Evolutionary conservation across 2,797 vertebrate genomes (phyloP).

Genomic region (Lepilemur ruficaudatus): DNA sequence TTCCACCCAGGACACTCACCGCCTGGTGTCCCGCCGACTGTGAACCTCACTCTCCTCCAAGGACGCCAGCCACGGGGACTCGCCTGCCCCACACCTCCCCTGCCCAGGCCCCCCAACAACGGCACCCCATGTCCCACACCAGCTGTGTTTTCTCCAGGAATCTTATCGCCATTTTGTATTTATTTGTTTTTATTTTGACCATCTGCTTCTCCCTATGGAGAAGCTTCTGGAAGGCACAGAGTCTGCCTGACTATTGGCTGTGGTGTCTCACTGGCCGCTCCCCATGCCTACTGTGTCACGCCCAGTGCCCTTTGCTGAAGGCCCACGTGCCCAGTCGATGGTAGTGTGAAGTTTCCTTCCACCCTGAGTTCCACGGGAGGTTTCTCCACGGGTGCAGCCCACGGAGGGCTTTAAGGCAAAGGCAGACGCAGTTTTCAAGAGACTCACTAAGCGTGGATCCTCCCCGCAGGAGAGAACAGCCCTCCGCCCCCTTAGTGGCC

Average conservation of each 20-base stretch:
- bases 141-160: background rate
- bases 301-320: background rate
- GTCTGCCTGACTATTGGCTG: too few species aligned
- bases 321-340: accelerated
- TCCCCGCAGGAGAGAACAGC: background rate
- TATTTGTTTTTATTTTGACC: too few species aligned
- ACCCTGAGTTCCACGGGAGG: accelerated
- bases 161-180: accelerated
- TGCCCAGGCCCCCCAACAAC: accelerated
- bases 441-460: background rate
- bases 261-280: accelerated
- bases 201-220: background rate
- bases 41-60: too few species aligned
- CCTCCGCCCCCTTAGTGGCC: accelerated
- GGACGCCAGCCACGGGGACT: background rate
- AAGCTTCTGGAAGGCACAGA: too few species aligned
- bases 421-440: background rate
- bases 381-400: background rate
- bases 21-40: background rate
- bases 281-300: accelerated
- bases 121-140: accelerated
- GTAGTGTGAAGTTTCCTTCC: background rate
- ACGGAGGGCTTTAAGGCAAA: accelerated
- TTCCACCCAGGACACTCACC: background rate
- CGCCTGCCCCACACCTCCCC: background rate